Evolutionary conservation across 2,888 invertebrate genomes (phyloP).

Genomic region (Psococerastis gibbosa): DNA sequence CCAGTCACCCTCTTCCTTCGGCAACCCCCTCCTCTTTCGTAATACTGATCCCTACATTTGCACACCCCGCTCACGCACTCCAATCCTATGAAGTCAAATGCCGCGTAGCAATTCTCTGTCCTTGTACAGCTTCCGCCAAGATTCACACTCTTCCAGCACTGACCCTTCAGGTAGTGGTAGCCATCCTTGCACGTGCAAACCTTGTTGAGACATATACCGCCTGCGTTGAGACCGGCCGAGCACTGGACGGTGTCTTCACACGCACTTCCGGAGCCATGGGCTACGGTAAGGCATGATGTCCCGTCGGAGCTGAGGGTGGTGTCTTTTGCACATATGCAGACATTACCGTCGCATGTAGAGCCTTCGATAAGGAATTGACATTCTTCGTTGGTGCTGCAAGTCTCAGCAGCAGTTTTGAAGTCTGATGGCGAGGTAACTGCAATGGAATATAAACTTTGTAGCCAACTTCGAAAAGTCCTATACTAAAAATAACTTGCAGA

Average conservation of each 20-base stretch:
- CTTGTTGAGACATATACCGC: background rate
- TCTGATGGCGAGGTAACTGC: too few species aligned
- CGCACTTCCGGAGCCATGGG: background rate
- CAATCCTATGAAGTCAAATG: background rate
- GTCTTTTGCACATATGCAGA: background rate
- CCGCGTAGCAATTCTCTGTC: background rate
- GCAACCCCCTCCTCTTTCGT: background rate
- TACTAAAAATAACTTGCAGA: too few species aligned
- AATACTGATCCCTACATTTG: background rate
- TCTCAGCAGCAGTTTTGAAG: too few species aligned
- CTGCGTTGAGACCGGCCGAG: background rate
- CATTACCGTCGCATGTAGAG: background rate
- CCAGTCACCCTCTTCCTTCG: background rate
- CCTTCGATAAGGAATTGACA: background rate
- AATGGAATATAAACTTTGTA: too few species aligned
- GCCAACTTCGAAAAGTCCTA: too few species aligned
- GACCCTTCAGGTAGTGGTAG: background rate
- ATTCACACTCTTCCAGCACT: background rate
- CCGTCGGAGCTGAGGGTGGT: background rate
- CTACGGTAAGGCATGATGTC: background rate
- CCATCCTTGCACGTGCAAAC: background rate
- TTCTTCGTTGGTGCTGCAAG: background rate
- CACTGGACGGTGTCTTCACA: background rate
- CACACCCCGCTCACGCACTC: background rate
- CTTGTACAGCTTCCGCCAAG: background rate